phyloP scores from a whole-genome alignment of 2,113 vertebrate genomes.

The Callipepla squamata region DNA sequence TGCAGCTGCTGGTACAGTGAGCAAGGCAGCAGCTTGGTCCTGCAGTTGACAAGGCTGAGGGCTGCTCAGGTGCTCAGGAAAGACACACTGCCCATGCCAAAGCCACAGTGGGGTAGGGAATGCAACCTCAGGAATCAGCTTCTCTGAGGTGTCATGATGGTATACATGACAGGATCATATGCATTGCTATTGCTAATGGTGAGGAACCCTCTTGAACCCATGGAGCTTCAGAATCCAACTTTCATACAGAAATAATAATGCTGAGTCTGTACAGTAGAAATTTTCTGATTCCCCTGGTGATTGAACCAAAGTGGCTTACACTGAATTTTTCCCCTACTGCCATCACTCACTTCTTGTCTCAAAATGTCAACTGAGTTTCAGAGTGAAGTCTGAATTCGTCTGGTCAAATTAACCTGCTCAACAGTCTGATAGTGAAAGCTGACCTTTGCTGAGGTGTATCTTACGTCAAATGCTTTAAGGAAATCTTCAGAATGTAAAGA shows the following conservation, averaged over 20 bases:
- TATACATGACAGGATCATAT: background rate
- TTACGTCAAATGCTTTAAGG: background rate
- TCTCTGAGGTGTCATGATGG: background rate
- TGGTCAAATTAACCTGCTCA: constrained; percentile 64
- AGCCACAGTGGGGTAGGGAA: background rate
- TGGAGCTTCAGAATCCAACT: background rate
- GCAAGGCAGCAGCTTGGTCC: background rate
- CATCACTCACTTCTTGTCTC: constrained; percentile 39
- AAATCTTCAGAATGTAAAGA: background rate
- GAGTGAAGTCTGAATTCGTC: constrained; percentile 41
- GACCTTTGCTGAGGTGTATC: constrained; percentile 46
- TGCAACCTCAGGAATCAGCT: accelerated
- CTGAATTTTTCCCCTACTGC: background rate
- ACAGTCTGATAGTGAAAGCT: constrained; percentile 21
- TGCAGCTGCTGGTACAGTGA: background rate
- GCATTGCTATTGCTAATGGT: background rate
- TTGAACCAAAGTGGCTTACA: background rate
- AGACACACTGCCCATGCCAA: background rate
- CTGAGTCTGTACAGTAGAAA: background rate
- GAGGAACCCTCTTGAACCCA: background rate
- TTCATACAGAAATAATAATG: background rate
- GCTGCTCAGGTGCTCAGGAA: background rate
- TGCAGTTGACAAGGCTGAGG: background rate
- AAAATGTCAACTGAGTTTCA: constrained; percentile 57
- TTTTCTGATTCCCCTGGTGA: background rate